Conservation (phyloP, 2,113 vertebrate genomes). For the Nicator chloris region DNA sequence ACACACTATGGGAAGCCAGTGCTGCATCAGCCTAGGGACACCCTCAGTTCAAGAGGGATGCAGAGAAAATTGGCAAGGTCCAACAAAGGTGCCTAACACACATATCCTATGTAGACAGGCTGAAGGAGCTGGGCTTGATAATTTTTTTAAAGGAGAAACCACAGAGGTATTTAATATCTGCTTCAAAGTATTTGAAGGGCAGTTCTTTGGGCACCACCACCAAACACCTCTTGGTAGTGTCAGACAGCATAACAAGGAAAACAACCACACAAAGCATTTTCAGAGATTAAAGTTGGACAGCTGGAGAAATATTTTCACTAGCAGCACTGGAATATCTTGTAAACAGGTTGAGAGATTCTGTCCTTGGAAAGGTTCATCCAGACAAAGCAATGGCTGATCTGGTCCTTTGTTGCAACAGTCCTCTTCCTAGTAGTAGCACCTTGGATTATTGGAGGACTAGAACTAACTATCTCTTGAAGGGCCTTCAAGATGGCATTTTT, state of each 20-base stretch:
- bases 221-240: neutral
- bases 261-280: neutral
- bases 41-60: neutral
- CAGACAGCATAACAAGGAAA: neutral
- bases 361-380: neutral
- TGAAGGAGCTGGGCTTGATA: neutral
- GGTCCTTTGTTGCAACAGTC: neutral
- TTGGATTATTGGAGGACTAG: neutral
- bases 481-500: neutral
- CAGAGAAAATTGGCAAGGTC: neutral
- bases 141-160: neutral
- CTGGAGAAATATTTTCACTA: neutral
- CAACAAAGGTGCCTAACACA: neutral
- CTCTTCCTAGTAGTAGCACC: neutral
- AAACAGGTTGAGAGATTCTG: neutral
- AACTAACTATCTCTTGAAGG: neutral
- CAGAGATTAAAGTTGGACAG: neutral
- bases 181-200: neutral
- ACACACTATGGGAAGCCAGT: neutral
- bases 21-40: neutral
- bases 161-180: neutral
- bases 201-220: neutral
- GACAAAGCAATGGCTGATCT: neutral
- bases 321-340: neutral
- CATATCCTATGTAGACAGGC: neutral